These are phyloP conservation scores for Argentina silus DNA, from an alignment of 2,797 vertebrate genomes.

Conservation along the genomic window DNA sequence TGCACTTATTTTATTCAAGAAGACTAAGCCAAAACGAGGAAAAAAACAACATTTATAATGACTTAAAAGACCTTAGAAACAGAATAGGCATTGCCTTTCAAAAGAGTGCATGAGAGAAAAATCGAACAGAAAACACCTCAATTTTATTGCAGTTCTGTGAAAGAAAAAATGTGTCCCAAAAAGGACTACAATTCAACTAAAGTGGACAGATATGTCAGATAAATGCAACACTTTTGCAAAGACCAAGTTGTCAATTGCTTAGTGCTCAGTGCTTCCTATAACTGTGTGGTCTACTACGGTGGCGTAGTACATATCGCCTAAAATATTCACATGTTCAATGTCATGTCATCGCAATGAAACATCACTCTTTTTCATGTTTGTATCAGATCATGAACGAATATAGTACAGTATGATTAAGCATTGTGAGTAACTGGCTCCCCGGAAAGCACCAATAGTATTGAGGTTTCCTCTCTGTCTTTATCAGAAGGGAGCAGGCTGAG, in stretches of 20 bases:
- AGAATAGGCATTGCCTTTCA: conserved; percentile 75
- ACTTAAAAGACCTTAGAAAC: conserved; percentile 82
- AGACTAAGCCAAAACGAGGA: conserved; percentile 77
- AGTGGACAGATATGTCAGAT: conserved; percentile 56
- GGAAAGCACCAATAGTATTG: conserved; percentile 50
- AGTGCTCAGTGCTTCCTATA: conserved; percentile 34
- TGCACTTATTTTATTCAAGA: conserved; percentile 99
- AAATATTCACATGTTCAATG: not conserved
- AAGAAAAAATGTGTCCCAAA: conserved; percentile 68
- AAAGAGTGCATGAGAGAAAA: conserved; percentile 68
- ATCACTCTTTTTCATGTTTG: conserved; percentile 45
- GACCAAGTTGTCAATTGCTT: conserved; percentile 42
- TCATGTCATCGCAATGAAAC: conserved; percentile 23
- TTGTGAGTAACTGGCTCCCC: conserved; percentile 60
- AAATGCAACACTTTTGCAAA: conserved; percentile 48
- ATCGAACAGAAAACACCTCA: conserved; percentile 63
- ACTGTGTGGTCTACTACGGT: not conserved
- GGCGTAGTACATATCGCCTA: not conserved
- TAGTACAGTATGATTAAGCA: conserved; percentile 66
- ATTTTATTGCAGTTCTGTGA: conserved; percentile 69
- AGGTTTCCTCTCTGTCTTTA: conserved; percentile 66
- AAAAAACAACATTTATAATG: conserved; percentile 80
- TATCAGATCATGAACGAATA: conserved; percentile 48
- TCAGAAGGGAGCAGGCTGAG: conserved; percentile 56
- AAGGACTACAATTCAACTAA: conserved; percentile 46